These are phyloP conservation scores for Glaucidium brasilianum DNA, from an alignment of 2,113 vertebrate species.

Conservation along the genomic window DNA sequence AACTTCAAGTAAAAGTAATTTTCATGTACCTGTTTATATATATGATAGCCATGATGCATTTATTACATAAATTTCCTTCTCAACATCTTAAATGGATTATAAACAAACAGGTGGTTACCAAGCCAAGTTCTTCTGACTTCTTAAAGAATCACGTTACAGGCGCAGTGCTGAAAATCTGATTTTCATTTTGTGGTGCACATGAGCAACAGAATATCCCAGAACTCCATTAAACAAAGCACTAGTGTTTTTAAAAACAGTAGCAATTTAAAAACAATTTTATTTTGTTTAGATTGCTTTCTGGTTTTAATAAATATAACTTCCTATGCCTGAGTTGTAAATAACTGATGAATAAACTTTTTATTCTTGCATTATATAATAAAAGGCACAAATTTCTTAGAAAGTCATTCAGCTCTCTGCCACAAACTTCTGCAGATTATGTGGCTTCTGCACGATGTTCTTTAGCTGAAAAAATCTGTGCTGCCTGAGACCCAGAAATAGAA, in stretches of 20 bases:
- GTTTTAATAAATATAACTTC: slow-evolving; percentile 10
- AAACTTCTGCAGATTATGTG: background rate
- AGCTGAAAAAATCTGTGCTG: background rate
- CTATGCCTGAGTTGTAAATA: background rate
- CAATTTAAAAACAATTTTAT: slow-evolving; percentile 14
- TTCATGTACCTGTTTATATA: background rate
- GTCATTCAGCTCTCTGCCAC: background rate
- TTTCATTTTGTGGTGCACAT: slow-evolving; percentile 10
- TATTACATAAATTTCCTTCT: background rate
- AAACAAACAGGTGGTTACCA: background rate
- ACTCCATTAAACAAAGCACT: slow-evolving; percentile 10
- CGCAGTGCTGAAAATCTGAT: background rate
- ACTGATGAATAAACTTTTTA: slow-evolving; percentile 16
- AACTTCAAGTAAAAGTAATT: background rate
- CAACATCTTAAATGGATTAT: background rate
- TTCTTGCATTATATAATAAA: background rate
- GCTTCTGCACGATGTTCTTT: background rate
- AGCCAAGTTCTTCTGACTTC: background rate
- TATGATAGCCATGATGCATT: background rate
- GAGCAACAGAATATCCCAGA: slow-evolving; percentile 10
- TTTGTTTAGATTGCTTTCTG: slow-evolving; percentile 6
- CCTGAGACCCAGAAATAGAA: background rate
- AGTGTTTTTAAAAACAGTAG: background rate
- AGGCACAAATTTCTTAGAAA: background rate
- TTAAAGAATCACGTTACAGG: background rate